Conservation (phyloP, 2,888 invertebrate species). For the Coleophora deauratella region DNA sequence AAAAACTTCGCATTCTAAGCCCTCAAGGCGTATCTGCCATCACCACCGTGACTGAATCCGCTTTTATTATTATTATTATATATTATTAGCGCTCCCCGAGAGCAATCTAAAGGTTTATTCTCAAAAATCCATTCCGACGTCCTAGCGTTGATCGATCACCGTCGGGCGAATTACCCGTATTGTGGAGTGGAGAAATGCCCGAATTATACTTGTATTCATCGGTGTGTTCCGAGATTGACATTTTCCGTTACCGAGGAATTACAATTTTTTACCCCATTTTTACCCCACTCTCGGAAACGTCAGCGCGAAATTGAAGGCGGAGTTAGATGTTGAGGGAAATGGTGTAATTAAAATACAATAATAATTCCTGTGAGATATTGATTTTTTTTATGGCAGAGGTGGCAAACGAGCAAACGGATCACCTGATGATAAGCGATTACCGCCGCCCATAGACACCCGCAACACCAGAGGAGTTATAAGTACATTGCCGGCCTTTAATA, state of each 20-base stretch:
- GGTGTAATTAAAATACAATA: too few species aligned
- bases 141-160: conserved; percentile 31
- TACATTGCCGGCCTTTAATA: too few species aligned
- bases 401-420: too few species aligned
- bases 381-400: too few species aligned
- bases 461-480: too few species aligned
- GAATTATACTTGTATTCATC: conserved; percentile 22
- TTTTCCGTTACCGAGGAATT: conserved; percentile 27
- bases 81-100: conserved; percentile 9
- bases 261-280: conserved; percentile 23
- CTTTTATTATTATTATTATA: background rate
- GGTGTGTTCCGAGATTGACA: conserved; percentile 33
- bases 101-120: conserved; percentile 19
- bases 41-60: background rate
- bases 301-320: conserved; percentile 8
- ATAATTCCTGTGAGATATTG: too few species aligned
- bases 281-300: conserved; percentile 9
- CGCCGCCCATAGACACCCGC: too few species aligned
- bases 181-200: conserved; percentile 19
- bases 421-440: too few species aligned
- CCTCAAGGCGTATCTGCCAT: background rate
- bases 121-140: conserved; percentile 26
- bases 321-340: background rate
- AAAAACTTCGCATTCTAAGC: too few species aligned
- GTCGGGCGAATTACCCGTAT: conserved; percentile 18